Conservation (phyloP, 1,140 invertebrate species). For the Anoplophora glabripennis region DNA sequence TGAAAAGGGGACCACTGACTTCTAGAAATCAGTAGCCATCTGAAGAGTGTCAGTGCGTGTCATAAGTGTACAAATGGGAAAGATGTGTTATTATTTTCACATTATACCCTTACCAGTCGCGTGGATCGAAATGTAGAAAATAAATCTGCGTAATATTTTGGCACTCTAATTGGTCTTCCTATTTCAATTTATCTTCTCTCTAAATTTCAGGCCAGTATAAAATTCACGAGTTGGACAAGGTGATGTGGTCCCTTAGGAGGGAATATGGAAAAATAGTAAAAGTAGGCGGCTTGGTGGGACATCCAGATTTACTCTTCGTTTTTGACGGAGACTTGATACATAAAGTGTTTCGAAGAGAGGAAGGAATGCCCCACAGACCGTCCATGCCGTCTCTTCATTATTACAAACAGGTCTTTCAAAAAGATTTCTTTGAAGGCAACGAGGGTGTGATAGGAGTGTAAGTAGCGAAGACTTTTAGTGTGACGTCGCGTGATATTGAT, state of each 20-base stretch:
- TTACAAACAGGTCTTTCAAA: slow-evolving; percentile 71
- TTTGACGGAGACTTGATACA: slow-evolving; percentile 75
- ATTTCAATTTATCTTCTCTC: no score
- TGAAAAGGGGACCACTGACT: no score
- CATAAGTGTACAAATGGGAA: no score
- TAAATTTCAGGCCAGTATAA: slow-evolving; percentile 62
- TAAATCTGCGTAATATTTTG: no score
- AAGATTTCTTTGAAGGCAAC: slow-evolving; percentile 69
- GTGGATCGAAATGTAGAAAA: no score
- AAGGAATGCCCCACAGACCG: slow-evolving; percentile 71
- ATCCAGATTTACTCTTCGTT: slow-evolving; percentile 76
- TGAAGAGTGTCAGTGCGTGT: no score
- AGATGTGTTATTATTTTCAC: no score
- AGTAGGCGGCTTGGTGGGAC: slow-evolving; percentile 69
- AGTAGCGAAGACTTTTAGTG: no score
- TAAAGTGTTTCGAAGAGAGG: slow-evolving; percentile 71
- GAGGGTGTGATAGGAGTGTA: slow-evolving; percentile 78
- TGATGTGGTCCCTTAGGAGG: slow-evolving; percentile 62
- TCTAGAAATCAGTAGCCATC: no score
- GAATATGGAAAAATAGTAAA: slow-evolving; percentile 72
- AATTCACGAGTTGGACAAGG: slow-evolving; percentile 71
- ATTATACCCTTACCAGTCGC: no score
- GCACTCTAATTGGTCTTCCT: no score
- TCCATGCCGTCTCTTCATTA: slow-evolving; percentile 76
- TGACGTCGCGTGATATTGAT: no score